Evolutionary conservation across 2,113 vertebrate genomes (phyloP).

Genomic region (Cariama cristata): DNA sequence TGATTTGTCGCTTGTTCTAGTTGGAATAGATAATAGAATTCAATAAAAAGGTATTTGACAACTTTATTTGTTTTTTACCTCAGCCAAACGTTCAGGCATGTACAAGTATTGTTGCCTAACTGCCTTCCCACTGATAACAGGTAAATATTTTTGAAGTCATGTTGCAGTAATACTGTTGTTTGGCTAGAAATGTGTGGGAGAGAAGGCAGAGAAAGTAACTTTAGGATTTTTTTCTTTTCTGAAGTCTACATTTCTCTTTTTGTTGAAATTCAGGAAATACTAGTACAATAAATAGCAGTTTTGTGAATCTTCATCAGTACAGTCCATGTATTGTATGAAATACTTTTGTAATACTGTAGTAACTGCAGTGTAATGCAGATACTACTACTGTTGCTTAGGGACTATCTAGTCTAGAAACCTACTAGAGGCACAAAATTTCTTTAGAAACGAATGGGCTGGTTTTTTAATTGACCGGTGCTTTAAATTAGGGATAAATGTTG

Average conservation of each 20-base stretch:
- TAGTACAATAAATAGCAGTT: background rate
- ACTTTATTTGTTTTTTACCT: background rate
- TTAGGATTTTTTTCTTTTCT: background rate
- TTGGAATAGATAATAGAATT: background rate
- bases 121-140: background rate
- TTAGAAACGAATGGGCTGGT: background rate
- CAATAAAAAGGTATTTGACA: background rate
- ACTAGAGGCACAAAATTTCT: background rate
- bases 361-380: background rate
- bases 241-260: background rate
- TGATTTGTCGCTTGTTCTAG: background rate
- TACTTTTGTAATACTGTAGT: background rate
- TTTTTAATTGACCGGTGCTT: background rate
- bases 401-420: background rate
- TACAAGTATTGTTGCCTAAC: background rate
- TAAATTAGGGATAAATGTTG: background rate
- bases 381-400: background rate
- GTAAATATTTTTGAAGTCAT: background rate
- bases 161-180: background rate
- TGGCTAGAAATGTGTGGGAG: background rate
- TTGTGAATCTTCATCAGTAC: accelerated
- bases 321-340: background rate
- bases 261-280: background rate
- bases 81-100: background rate
- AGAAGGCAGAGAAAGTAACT: background rate